A percentile compares a stretch with the other conserved stretches of the same genome.
These are phyloP conservation scores for Excalfactoria chinensis DNA, from an alignment of 2,113 vertebrate genomes.

Conservation along the genomic window DNA sequence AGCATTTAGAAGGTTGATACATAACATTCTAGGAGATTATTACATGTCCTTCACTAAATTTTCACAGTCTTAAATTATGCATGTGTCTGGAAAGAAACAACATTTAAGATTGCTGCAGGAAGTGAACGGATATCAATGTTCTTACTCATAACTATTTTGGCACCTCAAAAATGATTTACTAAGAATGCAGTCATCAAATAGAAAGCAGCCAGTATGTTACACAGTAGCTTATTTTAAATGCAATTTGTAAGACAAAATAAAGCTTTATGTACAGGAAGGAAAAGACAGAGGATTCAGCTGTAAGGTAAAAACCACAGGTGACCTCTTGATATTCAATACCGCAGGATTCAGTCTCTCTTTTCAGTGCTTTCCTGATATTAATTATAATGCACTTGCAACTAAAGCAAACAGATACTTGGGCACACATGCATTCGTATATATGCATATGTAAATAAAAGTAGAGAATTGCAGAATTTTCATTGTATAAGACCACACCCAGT, in stretches of 20 bases:
- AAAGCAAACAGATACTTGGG: not conserved
- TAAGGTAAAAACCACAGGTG: not conserved
- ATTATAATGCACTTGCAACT: not conserved
- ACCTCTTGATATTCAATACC: not conserved
- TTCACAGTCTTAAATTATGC: not conserved
- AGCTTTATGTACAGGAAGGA: not conserved
- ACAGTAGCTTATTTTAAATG: not conserved
- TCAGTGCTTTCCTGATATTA: rapidly evolving
- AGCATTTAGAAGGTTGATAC: not conserved
- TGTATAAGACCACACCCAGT: not conserved
- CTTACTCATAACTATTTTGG: slow-evolving; percentile 5
- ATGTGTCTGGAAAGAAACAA: not conserved
- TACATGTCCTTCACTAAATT: not conserved
- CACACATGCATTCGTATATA: rapidly evolving
- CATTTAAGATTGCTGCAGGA: not conserved
- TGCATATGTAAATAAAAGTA: not conserved
- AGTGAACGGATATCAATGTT: not conserved
- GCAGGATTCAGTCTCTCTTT: not conserved
- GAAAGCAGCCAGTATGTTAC: not conserved
- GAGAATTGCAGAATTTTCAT: not conserved
- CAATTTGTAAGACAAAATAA: slow-evolving; percentile 30
- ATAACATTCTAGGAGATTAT: not conserved
- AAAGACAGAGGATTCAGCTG: not conserved
- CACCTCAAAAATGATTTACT: slow-evolving; percentile 36
- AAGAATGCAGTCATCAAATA: not conserved